Base-by-base conservation (phyloP, 2,888 invertebrate genomes). In the Hypena proboscidalis region DNA sequence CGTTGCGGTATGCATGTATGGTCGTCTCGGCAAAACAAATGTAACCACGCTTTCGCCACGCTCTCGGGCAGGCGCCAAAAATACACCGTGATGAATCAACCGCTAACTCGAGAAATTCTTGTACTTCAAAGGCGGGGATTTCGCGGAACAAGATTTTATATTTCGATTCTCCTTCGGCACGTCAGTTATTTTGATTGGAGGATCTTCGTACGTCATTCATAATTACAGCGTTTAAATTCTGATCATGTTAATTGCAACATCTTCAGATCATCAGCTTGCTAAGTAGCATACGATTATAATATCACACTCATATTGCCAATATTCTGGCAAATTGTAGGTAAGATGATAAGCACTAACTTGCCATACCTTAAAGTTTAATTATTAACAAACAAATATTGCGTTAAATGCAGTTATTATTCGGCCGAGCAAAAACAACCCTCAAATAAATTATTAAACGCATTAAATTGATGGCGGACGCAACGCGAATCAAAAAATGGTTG, bases 71-170 rank as follows among this genome's bases (percentile, higher is more conserved):
- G 50, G 57, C 57, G 61, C 80, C 80, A 64, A 74, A 83, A 89
- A 88, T 75, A 73, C 72, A 58, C 69, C 62, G 68, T 67, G 67
- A 79, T 85, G 85, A 86, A 85, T 85, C 85, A 85, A 74, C 77
- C 74, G 80, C 77, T 78, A 83, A 79, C 75, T 70, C 75, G 80
- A 83, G 82, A 82, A 81, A 86, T 84, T 80, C 80, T 74, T 58
- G 51, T 46, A 85, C 81, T 80, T 89, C 88, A 89, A 89, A 88
- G 87, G 73, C 69, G 62, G 50, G 53, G n/a, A n/a, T 72, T 85
- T 83, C 80, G 76, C 78, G 70, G 83, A 85, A 85, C 50, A 74
- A 32, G 43, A 60, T 67, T 75, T 70, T 64, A 59, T 69, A 69
- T 67, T 69, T 67, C 49, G 41, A 64, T 67, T 65, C 58, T 51